A percentile compares a stretch with the other conserved stretches of the same genome.
Conservation (phyloP, 2,888 invertebrate species). For the Hyalella azteca region DNA sequence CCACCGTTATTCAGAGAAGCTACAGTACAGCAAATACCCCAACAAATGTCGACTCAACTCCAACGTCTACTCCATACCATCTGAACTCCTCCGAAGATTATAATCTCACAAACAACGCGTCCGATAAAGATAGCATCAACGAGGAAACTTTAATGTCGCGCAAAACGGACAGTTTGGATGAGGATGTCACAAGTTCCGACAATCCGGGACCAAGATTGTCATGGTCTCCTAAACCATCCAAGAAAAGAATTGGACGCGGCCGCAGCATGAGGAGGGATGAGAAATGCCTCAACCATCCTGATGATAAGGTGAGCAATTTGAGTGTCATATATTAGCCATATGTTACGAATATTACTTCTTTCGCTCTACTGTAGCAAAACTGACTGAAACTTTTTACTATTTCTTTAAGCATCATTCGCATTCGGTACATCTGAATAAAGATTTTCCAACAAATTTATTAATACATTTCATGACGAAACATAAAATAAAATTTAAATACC, state of each 20-base stretch:
- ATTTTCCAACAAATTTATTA: too few relatives aligned
- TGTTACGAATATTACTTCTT: too few relatives aligned
- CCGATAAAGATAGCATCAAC: constrained; percentile 35
- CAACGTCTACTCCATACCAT: constrained; percentile 15
- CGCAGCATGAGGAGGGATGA: constrained; percentile 20
- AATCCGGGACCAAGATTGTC: constrained; percentile 33
- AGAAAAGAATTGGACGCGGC: constrained; percentile 24
- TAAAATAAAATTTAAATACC: too few relatives aligned
- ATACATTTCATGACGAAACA: too few relatives aligned
- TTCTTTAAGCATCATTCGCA: too few relatives aligned
- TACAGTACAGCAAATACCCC: constrained; percentile 26
- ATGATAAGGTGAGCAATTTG: constrained; percentile 16
- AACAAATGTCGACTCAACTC: constrained; percentile 14
- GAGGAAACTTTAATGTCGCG: background rate
- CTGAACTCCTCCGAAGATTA: constrained; percentile 27
- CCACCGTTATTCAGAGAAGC: constrained; percentile 34
- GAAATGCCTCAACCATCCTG: constrained; percentile 7
- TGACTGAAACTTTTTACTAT: too few relatives aligned
- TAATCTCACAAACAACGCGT: background rate
- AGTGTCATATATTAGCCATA: too few relatives aligned
- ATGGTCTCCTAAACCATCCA: constrained; percentile 17
- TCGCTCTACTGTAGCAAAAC: too few relatives aligned
- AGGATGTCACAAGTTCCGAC: background rate
- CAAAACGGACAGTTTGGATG: background rate
- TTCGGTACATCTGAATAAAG: too few relatives aligned